phyloP scores from a whole-genome alignment of 2,888 invertebrate genomes.

The Synanthedon myopaeformis region DNA sequence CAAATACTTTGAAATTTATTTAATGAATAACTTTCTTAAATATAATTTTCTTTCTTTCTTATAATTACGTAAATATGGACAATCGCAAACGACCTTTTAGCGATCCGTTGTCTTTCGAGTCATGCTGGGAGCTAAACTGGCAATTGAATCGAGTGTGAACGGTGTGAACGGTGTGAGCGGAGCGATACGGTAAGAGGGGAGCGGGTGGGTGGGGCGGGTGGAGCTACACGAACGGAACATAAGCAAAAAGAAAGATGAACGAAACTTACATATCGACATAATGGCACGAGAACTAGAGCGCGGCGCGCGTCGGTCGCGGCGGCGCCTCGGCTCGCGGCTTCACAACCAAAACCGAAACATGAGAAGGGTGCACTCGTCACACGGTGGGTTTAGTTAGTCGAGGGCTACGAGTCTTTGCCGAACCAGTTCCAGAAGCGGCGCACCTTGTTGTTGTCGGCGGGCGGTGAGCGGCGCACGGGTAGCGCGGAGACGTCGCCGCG shows the following conservation, averaged over 20 bases:
- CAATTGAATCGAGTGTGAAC: too few species aligned
- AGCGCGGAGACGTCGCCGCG: conserved; percentile 29
- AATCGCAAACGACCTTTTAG: too few species aligned
- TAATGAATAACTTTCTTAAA: too few species aligned
- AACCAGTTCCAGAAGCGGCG: conserved; percentile 77
- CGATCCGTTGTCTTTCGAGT: too few species aligned
- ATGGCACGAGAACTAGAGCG: conserved; percentile 46
- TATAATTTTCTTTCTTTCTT: too few species aligned
- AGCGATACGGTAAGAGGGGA: too few species aligned
- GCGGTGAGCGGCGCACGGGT: conserved; percentile 43
- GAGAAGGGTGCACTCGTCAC: conserved; percentile 34
- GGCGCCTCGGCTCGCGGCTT: conserved; percentile 13
- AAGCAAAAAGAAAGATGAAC: conserved; percentile 22
- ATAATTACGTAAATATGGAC: too few species aligned
- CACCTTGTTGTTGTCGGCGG: conserved; percentile 76
- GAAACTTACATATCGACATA: conserved; percentile 67
- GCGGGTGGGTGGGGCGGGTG: too few species aligned
- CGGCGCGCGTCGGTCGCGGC: conserved; percentile 15
- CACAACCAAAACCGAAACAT: conserved; percentile 22
- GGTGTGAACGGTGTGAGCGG: too few species aligned
- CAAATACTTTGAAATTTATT: too few species aligned
- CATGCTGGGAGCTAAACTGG: too few species aligned
- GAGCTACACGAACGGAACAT: conserved; percentile 9
- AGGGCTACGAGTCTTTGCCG: conserved; percentile 54
- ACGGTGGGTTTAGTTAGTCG: conserved; percentile 24